Base-by-base conservation (phyloP, 1,140 invertebrate species). In the Babylonia areolata region DNA sequence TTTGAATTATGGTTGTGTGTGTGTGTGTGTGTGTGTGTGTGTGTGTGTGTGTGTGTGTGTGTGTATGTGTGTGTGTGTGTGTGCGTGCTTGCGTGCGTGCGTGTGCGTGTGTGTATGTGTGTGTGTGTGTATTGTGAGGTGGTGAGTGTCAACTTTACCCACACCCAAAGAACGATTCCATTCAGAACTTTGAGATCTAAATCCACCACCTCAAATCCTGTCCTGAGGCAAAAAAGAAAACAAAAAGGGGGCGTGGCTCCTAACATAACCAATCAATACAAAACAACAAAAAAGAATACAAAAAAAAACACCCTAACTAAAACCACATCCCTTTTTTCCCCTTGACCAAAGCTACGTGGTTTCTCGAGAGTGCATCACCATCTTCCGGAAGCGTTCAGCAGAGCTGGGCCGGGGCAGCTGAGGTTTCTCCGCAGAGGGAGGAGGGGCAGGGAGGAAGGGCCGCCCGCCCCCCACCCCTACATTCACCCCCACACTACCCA, bases 281-380 rank as follows among this genome's bases (percentile, higher is more conserved):
- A 12, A 11, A 20, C 17, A 64, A 20, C 58, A 64, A 11, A 11
- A 23, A 64, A 64, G 28, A 64, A 11, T 64, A 23, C 28, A 3
- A 64, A 23, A 5, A 64, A 64, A 23, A 23, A 64, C 58, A 64
- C 15, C 28, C 28, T 23, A 64, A 11, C 28, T 20, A 12, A 64
- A 64, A 64, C 23, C 20, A 12, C 12, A 6, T 23, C 15, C 17
- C 0, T 64, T n/a, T 64, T 2, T 23, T 23, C 58, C 58, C 58
- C 58, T 3, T 17, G 0, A 51, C 17, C 46, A 9, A 12, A 6
- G 39, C 58, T n/a, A 82, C 1, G 81, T 82, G 35, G 64, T 64
- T 46, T 92, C 91, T 73, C 90, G 77, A 46, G 88, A 90, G 20
- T 91, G 83, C 83, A 89, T 64, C 0, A 92, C 90, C 90, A 91